These are phyloP conservation scores for Atrina japonica DNA, from an alignment of 2,888 invertebrate species.

Conservation along the genomic window DNA sequence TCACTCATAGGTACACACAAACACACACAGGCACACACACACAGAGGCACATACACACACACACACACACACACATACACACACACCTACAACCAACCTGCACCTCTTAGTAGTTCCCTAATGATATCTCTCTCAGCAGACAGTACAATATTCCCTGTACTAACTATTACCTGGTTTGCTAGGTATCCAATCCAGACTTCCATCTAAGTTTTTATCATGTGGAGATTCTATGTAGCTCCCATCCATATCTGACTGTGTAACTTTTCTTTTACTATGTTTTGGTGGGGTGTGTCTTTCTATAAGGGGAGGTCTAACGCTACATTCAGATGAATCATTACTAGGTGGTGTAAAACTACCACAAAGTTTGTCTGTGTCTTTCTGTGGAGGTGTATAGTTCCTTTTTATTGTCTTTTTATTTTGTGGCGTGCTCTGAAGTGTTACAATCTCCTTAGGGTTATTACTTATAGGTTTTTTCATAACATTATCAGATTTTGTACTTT, in stretches of 20 bases:
- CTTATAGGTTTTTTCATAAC: constrained; percentile 3
- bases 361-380: not conserved
- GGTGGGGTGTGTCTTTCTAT: constrained; percentile 58
- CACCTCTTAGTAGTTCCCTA: no score
- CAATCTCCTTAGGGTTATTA: constrained; percentile 24
- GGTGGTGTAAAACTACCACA: not conserved
- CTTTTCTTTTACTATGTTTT: no score
- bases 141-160: no score
- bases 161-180: constrained; percentile 2
- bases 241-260: no score
- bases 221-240: no score
- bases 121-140: no score
- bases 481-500: not conserved
- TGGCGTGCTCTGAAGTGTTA: constrained; percentile 24
- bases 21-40: no score
- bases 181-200: not conserved
- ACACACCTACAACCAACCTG: no score
- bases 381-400: not conserved
- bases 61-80: no score
- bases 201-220: not conserved
- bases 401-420: constrained; percentile 12
- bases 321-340: not conserved
- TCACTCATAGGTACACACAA: no score
- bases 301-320: constrained; percentile 20
- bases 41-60: no score